Base-by-base conservation (phyloP, 2,113 vertebrate species). In the Tupaia tana region DNA sequence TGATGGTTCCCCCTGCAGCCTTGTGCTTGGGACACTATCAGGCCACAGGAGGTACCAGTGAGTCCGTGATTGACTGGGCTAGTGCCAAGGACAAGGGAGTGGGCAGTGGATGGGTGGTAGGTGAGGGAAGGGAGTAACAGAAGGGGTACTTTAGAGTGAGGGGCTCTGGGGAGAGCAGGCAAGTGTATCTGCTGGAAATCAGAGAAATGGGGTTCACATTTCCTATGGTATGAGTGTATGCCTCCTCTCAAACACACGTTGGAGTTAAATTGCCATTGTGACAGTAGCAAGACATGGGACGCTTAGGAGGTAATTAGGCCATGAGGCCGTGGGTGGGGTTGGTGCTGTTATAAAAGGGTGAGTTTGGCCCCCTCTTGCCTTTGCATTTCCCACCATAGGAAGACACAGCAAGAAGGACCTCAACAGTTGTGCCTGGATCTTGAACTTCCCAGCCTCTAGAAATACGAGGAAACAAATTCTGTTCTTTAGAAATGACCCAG, bases 131-230 rank as follows among this genome's bases (percentile, higher is more conserved):
- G 27, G 16, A 15, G 66, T 0, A 22, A 5, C 1, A n/a, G 22
- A 56, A 61, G 59, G 31, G 43, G 18, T 8, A 27, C 24, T 31
- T 61, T 9, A 66, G 43, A 86, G 9, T 18, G 13, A 67, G 92
- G 84, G 83, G 75, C 31, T 27, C 24, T 1, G 2, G 59, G 52
- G 67, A 67, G 34, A 66, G 54, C 54, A 19, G 58, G 20, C 4
- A 11, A 34, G 31, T 14, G 74, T 7, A 19, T 0, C 14, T 0
- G 0, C 4, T 10, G n/a, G 58, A 64, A 82, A 12, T 6, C 64
- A 74, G 86, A 34, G 12, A 11, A 34, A n/a, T 24, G 24, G 24
- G 66, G 7, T 19, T 20, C 58, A 54, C 22, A 67, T 29, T 15
- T 67, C 74, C 19, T 31, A 54, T 19, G 20, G 74, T 13, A n/a